Conservation (phyloP, 2,888 invertebrate species). For the Carcina quercana region DNA sequence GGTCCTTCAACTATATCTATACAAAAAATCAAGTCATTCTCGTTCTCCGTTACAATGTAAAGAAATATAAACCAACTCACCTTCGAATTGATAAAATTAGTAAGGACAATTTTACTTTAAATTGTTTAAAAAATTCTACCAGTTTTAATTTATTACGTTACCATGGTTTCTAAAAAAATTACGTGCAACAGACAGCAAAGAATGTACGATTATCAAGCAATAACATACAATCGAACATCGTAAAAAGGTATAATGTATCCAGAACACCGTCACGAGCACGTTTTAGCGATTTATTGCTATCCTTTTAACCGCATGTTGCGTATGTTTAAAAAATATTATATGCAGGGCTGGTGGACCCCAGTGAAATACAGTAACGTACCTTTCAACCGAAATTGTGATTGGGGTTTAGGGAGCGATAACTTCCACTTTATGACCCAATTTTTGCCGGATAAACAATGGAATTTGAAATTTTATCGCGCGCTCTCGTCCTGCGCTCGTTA, state of each 20-base stretch:
- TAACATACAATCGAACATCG: constrained; percentile 17
- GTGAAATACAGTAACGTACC: constrained; percentile 59
- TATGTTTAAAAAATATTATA: constrained; percentile 27
- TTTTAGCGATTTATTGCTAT: constrained; percentile 45
- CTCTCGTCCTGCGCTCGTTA: constrained; percentile 28
- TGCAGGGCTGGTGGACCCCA: constrained; percentile 20
- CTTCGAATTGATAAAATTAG: too few relatives aligned
- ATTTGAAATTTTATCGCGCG: constrained; percentile 55
- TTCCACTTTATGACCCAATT: constrained; percentile 62
- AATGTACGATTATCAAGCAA: too few relatives aligned
- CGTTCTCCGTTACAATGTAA: too few relatives aligned
- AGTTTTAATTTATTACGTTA: too few relatives aligned
- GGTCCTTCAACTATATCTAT: too few relatives aligned
- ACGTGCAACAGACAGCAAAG: too few relatives aligned
- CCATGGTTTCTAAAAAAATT: too few relatives aligned
- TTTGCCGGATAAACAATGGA: constrained; percentile 61
- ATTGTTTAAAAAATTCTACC: too few relatives aligned
- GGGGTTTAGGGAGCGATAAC: constrained; percentile 63
- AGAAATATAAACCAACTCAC: too few relatives aligned
- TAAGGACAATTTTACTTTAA: too few relatives aligned
- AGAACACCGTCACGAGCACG: constrained; percentile 36
- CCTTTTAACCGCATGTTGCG: constrained; percentile 45
- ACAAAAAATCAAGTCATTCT: too few relatives aligned
- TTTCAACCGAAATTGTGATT: constrained; percentile 58
- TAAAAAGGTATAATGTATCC: constrained; percentile 30